Evolutionary conservation across 2,113 vertebrate species (phyloP).

Genomic region (Nerophis ophidion): DNA sequence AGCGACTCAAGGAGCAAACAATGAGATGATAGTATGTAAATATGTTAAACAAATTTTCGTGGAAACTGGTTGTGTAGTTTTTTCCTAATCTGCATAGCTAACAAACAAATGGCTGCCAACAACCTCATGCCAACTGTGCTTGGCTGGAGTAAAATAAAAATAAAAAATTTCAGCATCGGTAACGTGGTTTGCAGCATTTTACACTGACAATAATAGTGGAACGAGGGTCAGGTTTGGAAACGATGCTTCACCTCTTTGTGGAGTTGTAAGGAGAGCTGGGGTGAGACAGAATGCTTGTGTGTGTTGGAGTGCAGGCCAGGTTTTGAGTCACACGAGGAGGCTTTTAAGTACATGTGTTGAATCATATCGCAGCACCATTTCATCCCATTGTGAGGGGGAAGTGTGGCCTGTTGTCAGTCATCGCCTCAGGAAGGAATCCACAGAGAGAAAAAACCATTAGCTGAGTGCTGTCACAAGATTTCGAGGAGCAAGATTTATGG

Average conservation of each 20-base stretch:
- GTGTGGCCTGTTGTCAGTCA: neutral
- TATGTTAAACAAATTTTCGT: neutral
- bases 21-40: too few relatives aligned
- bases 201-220: neutral
- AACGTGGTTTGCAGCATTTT: neutral
- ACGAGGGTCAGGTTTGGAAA: neutral
- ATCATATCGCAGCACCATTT: constrained; percentile 12
- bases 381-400: constrained; percentile 12
- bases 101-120: too few relatives aligned
- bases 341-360: constrained; percentile 15
- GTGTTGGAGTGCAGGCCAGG: constrained; percentile 10
- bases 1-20: neutral
- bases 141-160: too few relatives aligned
- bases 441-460: constrained; percentile 33
- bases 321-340: constrained; percentile 30
- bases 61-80: neutral
- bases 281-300: constrained; percentile 9
- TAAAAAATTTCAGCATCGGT: neutral
- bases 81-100: neutral
- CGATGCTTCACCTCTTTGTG: constrained; percentile 21
- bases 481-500: constrained; percentile 33
- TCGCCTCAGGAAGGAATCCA: constrained; percentile 11
- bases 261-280: constrained; percentile 26
- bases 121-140: too few relatives aligned
- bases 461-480: constrained; percentile 33